phyloP scores from a whole-genome alignment of 2,113 vertebrate species.

The Lampris megalopsis region DNA sequence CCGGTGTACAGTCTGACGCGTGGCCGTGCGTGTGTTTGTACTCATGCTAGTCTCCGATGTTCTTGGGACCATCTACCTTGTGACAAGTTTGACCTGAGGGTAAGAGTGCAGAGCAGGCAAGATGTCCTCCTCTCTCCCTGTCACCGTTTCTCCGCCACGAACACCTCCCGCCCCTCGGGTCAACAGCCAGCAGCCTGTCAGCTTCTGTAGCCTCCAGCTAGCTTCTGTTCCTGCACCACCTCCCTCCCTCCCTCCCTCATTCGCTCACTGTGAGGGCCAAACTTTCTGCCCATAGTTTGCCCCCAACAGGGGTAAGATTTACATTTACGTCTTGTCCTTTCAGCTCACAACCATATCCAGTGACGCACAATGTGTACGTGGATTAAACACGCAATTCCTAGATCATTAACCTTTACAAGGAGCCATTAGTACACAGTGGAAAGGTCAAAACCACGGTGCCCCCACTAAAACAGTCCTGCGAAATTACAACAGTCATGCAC shows the following conservation, averaged over 20 bases:
- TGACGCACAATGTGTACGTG: neutral
- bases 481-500: neutral
- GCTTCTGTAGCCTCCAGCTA: constrained; percentile 37
- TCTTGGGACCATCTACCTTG: constrained; percentile 31
- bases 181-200: constrained; percentile 65
- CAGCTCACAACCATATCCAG: neutral
- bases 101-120: constrained; percentile 76
- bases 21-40: constrained; percentile 17
- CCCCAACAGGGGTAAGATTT: neutral
- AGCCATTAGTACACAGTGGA: neutral
- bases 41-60: constrained; percentile 1
- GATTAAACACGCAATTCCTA: neutral
- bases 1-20: constrained; percentile 13
- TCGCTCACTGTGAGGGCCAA: neutral
- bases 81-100: constrained; percentile 69
- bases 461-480: neutral
- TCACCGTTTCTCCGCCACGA: constrained; percentile 56
- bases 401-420: too few species aligned
- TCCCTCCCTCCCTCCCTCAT: neutral
- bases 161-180: constrained; percentile 48
- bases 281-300: constrained; percentile 8
- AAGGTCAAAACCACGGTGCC: neutral
- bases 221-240: neutral
- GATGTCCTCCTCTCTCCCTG: constrained; percentile 67
- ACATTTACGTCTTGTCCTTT: constrained; percentile 2